Evolutionary conservation across 2,797 vertebrate genomes (phyloP), one percentile per base, ranked within the genome.

Genomic region (Threskiornis aethiopicus): DNA sequence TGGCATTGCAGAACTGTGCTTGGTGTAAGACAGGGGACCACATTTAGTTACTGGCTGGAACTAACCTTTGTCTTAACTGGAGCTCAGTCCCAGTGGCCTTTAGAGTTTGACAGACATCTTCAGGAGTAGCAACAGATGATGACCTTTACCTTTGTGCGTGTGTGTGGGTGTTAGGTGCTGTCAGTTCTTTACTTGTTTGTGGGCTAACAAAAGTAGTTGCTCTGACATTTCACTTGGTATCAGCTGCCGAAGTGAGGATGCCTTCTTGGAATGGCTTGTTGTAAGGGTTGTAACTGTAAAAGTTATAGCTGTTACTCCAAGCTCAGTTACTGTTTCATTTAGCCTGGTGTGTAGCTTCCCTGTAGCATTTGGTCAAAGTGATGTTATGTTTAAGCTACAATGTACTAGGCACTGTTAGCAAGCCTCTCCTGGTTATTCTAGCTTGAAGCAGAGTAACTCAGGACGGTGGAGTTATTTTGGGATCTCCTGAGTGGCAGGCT

Each of bases 391-490:
- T 91, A 88, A 90, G 46, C 65, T 8, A 31, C 26, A 21, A 22
- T 31, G 21, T 84, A 46, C 54, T 61, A 55, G 47, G 41, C 55
- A 51, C 31, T 47, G 10, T 84, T 62, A 66, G 72, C 62, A 49
- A 84, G 54, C 29, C 80, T 84, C 90, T 92, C 82, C 54, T 87
- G 29, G 35, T 95, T 96, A 17, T 90, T 94, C 54, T 79, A 29
- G 33, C 73, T 79, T 82, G 77, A 87, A 95, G 69, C n/a, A 65
- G 57, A 75, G 49, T 91, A 94, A 85, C 84, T 89, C 42, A 78
- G 66, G 65, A 8, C 83, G 21, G 8, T n/a, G 33, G 42, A 82
- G 93, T 95, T 96, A 97, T 95, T 96, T 93, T 96, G 73, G 86
- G 77, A 90, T 90, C 90, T 85, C 85, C 83, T 76, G 59, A 79